Evolutionary conservation across 2,797 vertebrate genomes (phyloP), one percentile per base, ranked within the genome.

Genomic region (Streptopelia turtur): DNA sequence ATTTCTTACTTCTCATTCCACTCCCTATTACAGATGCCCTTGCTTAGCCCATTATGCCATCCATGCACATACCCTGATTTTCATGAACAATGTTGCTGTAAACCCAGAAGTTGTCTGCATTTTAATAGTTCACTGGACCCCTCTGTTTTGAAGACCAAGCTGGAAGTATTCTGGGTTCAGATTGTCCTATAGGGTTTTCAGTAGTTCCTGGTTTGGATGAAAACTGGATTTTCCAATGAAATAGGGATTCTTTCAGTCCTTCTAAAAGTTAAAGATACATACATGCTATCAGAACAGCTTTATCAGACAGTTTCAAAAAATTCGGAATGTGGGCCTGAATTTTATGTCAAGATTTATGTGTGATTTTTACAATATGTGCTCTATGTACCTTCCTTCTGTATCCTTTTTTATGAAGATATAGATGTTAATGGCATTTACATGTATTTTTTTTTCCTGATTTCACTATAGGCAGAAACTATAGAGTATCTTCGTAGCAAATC

Each of bases 1-100:
- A 70, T 84, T 84, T 87, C 55, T 91, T 66, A 10, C 53, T 89
- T 89, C 72, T 87, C 27, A 65, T 85, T 96, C 60, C 20, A 25
- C 53, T 57, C 68, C 41, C 60, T 90, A 60, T 57, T 90, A 66
- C 63, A 91, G 83, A 49, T 80, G 53, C 69, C 37, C 16, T 37
- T 92, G 76, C 74, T 80, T 85, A 84, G 64, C 24, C 63, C 4
- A 2, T 94, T 94, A 53, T 80, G 66, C 59, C 47, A 22, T 79
- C 76, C 66, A 2, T 72, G 60, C 30, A 41, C 37, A 41, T 43
- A 64, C 55, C 37, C 75, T 68, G 53, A 60, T 92, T 94, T 93
- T 92, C 45, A 11, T 39, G 45, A 92, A 16, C 22, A 49, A 0
- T 83, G 35, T 76, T 93, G 59, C 47, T 80, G 76, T 94, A 89